Conservation (phyloP, 2,797 vertebrate genomes). For the Danionella dracula region DNA sequence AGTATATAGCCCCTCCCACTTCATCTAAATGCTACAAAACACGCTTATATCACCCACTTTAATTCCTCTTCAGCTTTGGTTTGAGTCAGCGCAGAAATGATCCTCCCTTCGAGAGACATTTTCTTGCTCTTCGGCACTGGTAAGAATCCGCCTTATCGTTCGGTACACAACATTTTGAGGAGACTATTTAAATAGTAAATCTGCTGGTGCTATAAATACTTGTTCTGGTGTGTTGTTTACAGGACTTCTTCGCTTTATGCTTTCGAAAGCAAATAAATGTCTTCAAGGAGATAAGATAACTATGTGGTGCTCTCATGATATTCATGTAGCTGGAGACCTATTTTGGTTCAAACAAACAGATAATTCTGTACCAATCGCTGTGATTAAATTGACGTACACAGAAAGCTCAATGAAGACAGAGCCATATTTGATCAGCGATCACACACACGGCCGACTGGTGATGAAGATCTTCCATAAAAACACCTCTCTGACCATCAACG, state of each 20-base stretch:
- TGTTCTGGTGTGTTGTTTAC: background rate
- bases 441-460: background rate
- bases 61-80: slow-evolving; percentile 1
- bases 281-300: background rate
- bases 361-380: background rate
- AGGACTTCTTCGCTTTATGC: background rate
- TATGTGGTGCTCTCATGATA: background rate
- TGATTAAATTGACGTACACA: background rate
- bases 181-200: too few species aligned
- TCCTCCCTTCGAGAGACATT: background rate
- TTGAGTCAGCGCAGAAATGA: slow-evolving; percentile 5
- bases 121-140: background rate
- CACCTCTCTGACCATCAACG: background rate
- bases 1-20: background rate
- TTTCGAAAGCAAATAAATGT: background rate
- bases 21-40: background rate
- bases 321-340: background rate
- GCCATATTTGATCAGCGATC: background rate
- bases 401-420: fast-evolving
- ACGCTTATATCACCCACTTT: slow-evolving; percentile 1
- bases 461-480: background rate
- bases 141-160: background rate
- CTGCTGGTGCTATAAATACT: background rate
- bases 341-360: slow-evolving; percentile 10
- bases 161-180: background rate